Evolutionary conservation across 2,113 vertebrate genomes (phyloP), one percentile per base, ranked within the genome.

Genomic region (Alligator mississippiensis): DNA sequence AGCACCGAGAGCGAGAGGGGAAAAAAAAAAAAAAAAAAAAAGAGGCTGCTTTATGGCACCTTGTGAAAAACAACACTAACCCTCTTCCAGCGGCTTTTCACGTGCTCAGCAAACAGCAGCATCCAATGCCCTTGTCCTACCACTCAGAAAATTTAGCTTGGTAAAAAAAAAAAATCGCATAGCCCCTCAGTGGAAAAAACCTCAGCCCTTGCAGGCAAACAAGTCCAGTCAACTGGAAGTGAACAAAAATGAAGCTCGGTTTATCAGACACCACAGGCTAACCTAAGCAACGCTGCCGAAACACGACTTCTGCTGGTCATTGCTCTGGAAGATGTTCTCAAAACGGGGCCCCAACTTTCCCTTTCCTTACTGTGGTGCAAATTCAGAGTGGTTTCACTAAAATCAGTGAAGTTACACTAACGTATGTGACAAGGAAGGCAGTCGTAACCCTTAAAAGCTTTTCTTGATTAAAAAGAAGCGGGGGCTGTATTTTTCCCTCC

Each of bases 301-400:
- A 93, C 9, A 64, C 93, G 90, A 93, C 85, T 55, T 81, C 72
- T 75, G 76, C 85, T 81, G 95, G 82, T 83, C 77, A 91, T 83
- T 94, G 85, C 83, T 87, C 64, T 82, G 90, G 89, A 78, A 93
- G 82, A 70, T 76, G 80, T 78, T 70, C 76, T 68, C 54, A 62
- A 28, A 55, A 60, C 9, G 5, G 82, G 92, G 92, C 94, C 87
- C 92, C 90, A 77, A 85, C 96, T 96, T 64, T 95, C 94, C 95
- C 96, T 90, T 96, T 95, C 57, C 62, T 91, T 92, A 11, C 61
- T 59, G 60, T n/a, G 62, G 3, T 62, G 79, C 78, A 84, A 77
- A 89, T 83, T 90, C 89, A 84, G 80, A 91, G 92, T 72, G 2
- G 3, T 34, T 64, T 59, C 6, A 3, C 86, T 95, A 84, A 96